Conservation (phyloP, 2,797 vertebrate species). For the Hyperoplus immaculatus region DNA sequence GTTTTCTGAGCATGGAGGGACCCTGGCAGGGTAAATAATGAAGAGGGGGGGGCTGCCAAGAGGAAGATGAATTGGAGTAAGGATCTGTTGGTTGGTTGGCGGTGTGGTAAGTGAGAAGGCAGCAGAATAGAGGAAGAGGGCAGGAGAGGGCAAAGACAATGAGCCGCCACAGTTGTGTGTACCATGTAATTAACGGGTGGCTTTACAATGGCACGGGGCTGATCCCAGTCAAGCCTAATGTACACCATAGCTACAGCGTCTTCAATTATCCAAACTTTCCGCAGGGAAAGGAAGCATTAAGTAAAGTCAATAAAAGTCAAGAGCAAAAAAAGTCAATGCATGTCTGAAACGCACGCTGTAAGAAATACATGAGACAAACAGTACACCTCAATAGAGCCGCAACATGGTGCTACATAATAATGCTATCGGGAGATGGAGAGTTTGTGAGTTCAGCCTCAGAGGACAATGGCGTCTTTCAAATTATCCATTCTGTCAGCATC, state of each 20-base stretch:
- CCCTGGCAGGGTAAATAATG: conserved; percentile 11
- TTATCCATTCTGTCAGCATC: neutral
- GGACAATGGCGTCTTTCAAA: neutral
- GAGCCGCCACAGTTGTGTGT: conserved; percentile 10
- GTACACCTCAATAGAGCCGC: conserved; percentile 12
- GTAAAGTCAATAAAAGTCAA: neutral
- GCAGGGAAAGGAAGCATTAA: conserved; percentile 16
- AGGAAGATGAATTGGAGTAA: neutral
- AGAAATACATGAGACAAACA: conserved; percentile 20
- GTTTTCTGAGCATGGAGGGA: neutral
- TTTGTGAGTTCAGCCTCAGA: conserved; percentile 1
- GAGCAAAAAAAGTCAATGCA: conserved; percentile 13
- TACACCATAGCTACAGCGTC: no score
- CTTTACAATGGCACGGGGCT: conserved; percentile 3
- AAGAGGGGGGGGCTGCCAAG: conserved; percentile 1
- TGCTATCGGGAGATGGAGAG: neutral
- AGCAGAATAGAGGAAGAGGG: neutral
- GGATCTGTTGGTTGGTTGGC: neutral
- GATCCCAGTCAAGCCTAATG: no score
- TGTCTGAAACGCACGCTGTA: conserved; percentile 4
- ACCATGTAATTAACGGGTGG: conserved; percentile 14
- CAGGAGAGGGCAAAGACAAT: conserved; percentile 2
- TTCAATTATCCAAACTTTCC: conserved; percentile 28
- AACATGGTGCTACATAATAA: neutral
- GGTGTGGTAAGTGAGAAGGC: neutral